Evolutionary conservation across 1,140 invertebrate species (phyloP), one percentile per base, ranked within the genome.

Genomic region (Tenebrio molitor): DNA sequence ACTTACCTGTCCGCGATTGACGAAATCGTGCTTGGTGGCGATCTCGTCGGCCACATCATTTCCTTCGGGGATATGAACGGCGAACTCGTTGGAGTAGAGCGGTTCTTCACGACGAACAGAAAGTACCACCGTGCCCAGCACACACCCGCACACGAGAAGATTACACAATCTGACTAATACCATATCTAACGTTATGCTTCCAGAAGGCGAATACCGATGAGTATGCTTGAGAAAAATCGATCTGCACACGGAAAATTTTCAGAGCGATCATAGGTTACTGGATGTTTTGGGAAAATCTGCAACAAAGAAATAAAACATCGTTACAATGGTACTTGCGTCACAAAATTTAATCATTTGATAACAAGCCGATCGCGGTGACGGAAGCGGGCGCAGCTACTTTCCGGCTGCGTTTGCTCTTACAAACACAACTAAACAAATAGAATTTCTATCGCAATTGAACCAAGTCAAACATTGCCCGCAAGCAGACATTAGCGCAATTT

Each of bases 21-120:
- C 81, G 84, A 91, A 93, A 65, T 91, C 92, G 78, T 92, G 88
- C 79, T 88, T 89, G 53, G 80, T 80, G n/a, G 92, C 92, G 68
- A 94, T 87, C 67, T 80, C 78, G 77, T 88, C 86, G 6, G 86
- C 86, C 10, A 87, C 88, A 34, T 84, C 84, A 17, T 84, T 81
- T 8, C 90, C 91, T 25, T 84, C 87, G 21, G 90, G 89, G 79
- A 93, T 86, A 81, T 93, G 88, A 23, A 94, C 88, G 8, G 93
- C 93, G 81, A 95, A 94, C 81, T 95, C 88, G 81, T 94, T 92
- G 80, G 88, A 88, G 81, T 89, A 94, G 77, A 93, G 85, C 12
- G 84, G 78, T 67, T 71, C 41, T 65, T 14, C 21, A 39, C 67
- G 72, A 46, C 63, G 66, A 7, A 14, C 50, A n/a, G 50, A 58